Evolutionary conservation across 2,797 vertebrate genomes (phyloP), one percentile per base, ranked within the genome.

Genomic region (Myotis myotis): DNA sequence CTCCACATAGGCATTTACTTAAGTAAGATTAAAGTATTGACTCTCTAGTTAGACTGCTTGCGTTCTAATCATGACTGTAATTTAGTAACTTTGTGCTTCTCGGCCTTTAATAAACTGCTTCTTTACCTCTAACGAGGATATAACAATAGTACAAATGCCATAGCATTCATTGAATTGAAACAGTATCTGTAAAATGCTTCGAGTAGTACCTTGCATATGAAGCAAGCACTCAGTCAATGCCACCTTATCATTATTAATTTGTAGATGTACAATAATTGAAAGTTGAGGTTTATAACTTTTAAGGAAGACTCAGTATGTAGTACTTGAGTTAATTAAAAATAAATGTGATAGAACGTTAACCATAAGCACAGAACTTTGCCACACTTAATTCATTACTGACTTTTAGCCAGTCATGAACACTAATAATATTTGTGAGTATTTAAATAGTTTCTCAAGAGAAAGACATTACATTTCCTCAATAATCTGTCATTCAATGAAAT

Each of bases 301-400:
- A 74, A 41, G 22, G 33, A 87, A 60, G 25, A 28, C 20, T 94
- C 22, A 64, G 25, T 68, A 33, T 41, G 16, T 9, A 16, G 28
- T 75, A 57, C 55, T n/a, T 91, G 79, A 93, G 51, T 55, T 87
- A 82, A 87, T 89, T 82, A 66, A 86, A 92, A 94, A 70, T 91
- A 70, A 75, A 91, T 80, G 49, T 91, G 55, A 79, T 74, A 80
- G 49, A 33, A 33, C 23, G 19, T 78, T 33, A 70, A 23, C 11
- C 49, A 10, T 49, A 94, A 93, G 85, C 16, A 62, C 30, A 94
- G 36, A 76, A 22, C 51, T 83, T 71, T 25, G 16, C 74, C 22
- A 49, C 9, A 28, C 8, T 47, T 94, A 17, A 44, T 19, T 85
- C 30, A 78, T 78, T 76, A 66, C 47, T 79, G 33, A 78, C 55